Evolutionary conservation across 2,888 invertebrate species (phyloP).

Genomic region (Troides aeacus): DNA sequence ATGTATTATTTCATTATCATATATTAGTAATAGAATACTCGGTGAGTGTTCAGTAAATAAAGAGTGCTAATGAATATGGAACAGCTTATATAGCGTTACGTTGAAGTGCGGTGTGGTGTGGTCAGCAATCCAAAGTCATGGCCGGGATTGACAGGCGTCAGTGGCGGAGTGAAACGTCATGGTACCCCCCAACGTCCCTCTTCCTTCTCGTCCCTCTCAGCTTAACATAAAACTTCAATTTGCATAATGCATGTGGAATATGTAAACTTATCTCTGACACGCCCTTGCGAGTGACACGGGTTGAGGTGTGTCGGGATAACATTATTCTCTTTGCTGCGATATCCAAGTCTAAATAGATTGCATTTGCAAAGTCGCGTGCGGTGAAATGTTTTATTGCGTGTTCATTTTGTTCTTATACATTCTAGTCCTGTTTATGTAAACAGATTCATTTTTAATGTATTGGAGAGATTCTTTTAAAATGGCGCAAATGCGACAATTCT

Average conservation of each 20-base stretch:
- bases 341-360: constrained; percentile 73
- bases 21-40: neutral
- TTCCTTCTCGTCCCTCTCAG: constrained; percentile 38
- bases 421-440: no score
- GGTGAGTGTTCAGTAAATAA: constrained; percentile 24
- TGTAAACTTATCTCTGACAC: constrained; percentile 77
- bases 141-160: constrained; percentile 43
- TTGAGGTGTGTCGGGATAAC: constrained; percentile 75
- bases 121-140: constrained; percentile 39
- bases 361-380: constrained; percentile 65
- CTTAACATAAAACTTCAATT: constrained; percentile 78
- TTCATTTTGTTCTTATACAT: neutral
- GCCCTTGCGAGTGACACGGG: constrained; percentile 73
- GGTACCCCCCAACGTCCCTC: constrained; percentile 32
- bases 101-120: constrained; percentile 26
- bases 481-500: no score
- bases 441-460: no score
- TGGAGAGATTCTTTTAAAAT: no score
- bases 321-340: constrained; percentile 72
- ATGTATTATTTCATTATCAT: no score
- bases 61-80: constrained; percentile 21
- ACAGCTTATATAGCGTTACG: constrained; percentile 12
- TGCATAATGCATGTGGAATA: constrained; percentile 79
- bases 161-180: constrained; percentile 55
- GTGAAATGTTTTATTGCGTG: constrained; percentile 54